phyloP scores from a whole-genome alignment of 2,888 invertebrate genomes.

The Acleris laterana region DNA sequence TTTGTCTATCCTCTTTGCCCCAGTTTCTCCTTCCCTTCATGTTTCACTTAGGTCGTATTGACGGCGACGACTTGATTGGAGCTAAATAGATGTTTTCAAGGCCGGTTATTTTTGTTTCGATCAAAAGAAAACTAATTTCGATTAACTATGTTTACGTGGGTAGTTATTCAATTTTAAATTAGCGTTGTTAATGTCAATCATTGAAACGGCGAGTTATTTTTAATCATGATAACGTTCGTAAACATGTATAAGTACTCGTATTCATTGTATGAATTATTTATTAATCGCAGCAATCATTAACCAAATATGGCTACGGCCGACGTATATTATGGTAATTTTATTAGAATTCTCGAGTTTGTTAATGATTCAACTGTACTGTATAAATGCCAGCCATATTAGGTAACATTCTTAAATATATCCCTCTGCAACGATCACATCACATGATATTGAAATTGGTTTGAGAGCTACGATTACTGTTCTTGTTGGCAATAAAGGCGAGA shows the following conservation, averaged over 20 bases:
- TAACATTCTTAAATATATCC: conserved; percentile 9
- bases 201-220: conserved; percentile 6
- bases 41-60: neutral
- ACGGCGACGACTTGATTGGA: neutral
- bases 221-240: conserved; percentile 12
- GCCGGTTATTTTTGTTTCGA: neutral
- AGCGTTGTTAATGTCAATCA: neutral
- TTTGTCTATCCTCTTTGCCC: conserved; percentile 54
- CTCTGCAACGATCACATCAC: neutral
- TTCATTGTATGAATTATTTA: conserved; percentile 28
- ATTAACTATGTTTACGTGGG: neutral
- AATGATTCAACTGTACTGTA: conserved; percentile 1
- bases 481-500: neutral
- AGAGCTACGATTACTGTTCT: conserved; percentile 37
- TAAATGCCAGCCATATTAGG: conserved; percentile 7
- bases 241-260: neutral
- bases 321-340: conserved; percentile 29
- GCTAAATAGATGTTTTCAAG: neutral
- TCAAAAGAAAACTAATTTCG: neutral
- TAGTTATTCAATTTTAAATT: neutral
- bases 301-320: conserved; percentile 18
- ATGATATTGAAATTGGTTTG: conserved; percentile 43
- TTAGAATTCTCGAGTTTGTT: conserved; percentile 26
- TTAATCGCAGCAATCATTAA: conserved; percentile 16
- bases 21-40: conserved; percentile 44